Evolutionary conservation across 1,140 invertebrate species (phyloP).

Genomic region (Lepidostoma basale): DNA sequence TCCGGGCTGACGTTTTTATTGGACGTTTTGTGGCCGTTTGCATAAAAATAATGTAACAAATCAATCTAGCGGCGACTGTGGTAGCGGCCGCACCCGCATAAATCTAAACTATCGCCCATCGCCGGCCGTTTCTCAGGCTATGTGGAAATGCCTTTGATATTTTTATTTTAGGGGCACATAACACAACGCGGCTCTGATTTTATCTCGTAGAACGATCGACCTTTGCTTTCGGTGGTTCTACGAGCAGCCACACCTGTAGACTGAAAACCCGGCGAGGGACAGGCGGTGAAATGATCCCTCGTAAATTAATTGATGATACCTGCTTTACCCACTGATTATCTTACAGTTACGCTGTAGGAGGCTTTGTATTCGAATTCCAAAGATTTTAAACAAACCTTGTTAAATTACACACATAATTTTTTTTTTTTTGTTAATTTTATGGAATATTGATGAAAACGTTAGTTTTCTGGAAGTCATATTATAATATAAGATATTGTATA

Average conservation of each 20-base stretch:
- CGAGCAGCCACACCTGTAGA: slow-evolving; percentile 22
- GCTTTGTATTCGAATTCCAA: too few relatives aligned
- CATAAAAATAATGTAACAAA: slow-evolving; percentile 39
- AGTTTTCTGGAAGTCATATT: too few relatives aligned
- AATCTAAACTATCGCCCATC: slow-evolving; percentile 38
- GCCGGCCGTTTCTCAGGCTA: slow-evolving; percentile 36
- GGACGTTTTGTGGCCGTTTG: slow-evolving; percentile 12
- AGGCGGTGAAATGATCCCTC: too few relatives aligned
- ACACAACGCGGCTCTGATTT: slow-evolving; percentile 39
- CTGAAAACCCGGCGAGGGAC: too few relatives aligned
- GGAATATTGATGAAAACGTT: too few relatives aligned
- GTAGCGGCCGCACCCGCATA: slow-evolving; percentile 38
- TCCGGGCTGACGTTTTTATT: slow-evolving; percentile 19
- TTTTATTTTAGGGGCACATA: slow-evolving; percentile 35
- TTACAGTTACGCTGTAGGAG: too few relatives aligned
- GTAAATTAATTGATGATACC: too few relatives aligned
- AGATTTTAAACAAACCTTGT: too few relatives aligned
- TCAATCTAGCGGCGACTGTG: slow-evolving; percentile 29
- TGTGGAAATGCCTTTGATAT: slow-evolving; percentile 30
- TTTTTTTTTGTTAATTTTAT: too few relatives aligned
- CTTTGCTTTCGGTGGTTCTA: slow-evolving; percentile 40
- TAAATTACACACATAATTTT: too few relatives aligned
- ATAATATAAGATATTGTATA: too few relatives aligned
- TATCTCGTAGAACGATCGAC: slow-evolving; percentile 43
- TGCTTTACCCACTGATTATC: too few relatives aligned